phyloP scores from a whole-genome alignment of 2,113 vertebrate species.

The Protobothrops flavoviridis region DNA sequence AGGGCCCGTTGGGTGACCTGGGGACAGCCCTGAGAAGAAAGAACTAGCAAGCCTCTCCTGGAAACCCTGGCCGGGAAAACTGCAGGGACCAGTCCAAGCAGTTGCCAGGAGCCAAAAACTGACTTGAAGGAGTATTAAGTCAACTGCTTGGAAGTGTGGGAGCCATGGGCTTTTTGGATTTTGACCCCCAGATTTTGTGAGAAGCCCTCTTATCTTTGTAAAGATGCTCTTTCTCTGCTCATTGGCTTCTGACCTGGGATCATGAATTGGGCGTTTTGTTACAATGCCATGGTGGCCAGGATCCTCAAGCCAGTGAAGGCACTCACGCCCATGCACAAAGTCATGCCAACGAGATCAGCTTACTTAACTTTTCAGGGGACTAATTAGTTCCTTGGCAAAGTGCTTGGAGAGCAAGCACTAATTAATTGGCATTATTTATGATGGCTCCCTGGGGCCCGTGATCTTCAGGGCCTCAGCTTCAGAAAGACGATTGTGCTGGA shows the following conservation, averaged over 20 bases:
- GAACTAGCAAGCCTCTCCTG: background rate
- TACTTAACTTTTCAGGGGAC: conserved; percentile 7
- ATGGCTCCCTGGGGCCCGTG: background rate
- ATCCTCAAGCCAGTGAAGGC: background rate
- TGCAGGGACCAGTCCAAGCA: background rate
- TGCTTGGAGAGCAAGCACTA: conserved; percentile 12
- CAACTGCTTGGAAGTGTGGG: background rate
- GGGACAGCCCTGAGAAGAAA: background rate
- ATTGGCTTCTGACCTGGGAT: background rate
- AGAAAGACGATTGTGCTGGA: background rate
- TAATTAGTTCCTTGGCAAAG: conserved; percentile 17
- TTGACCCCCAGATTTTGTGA: background rate
- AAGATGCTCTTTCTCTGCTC: background rate
- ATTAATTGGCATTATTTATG: conserved; percentile 28
- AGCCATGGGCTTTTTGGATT: background rate
- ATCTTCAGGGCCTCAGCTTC: background rate
- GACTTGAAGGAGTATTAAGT: background rate
- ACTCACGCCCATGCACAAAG: background rate
- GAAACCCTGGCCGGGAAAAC: background rate
- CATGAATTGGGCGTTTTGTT: background rate
- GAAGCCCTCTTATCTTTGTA: background rate
- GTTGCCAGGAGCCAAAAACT: background rate
- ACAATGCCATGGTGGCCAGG: too few relatives aligned
- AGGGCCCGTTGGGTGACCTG: background rate
- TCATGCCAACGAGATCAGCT: background rate